phyloP scores from a whole-genome alignment of 2,797 vertebrate species.

The Rhynchonycteris naso region DNA sequence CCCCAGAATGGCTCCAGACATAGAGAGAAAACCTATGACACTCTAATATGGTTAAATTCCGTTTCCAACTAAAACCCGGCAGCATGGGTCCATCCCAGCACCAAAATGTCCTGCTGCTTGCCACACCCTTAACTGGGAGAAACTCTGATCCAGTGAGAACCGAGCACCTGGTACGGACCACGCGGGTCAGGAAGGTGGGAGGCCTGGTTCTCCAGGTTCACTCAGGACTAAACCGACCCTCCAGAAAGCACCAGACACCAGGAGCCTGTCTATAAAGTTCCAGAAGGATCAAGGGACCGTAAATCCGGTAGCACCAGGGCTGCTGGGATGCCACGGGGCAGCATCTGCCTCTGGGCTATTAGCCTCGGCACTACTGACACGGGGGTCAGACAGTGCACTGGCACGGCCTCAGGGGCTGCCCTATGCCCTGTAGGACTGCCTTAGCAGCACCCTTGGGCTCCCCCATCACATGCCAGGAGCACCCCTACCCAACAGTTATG shows the following conservation, averaged over 20 bases:
- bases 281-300: not conserved
- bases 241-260: not conserved
- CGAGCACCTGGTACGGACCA: not conserved
- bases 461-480: not conserved
- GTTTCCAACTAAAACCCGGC: not conserved
- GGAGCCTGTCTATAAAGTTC: not conserved
- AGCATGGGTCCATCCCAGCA: not conserved
- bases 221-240: not conserved
- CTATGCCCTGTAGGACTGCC: accelerated
- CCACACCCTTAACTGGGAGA: not conserved
- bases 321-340: not conserved
- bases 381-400: not conserved
- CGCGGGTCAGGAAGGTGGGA: not conserved
- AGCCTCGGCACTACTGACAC: not conserved
- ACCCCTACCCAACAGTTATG: no score
- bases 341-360: not conserved
- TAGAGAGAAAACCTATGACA: not conserved
- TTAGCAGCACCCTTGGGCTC: not conserved
- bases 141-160: not conserved
- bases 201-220: no score
- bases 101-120: not conserved
- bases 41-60: not conserved
- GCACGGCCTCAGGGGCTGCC: no score
- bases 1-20: not conserved
- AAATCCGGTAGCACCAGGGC: not conserved